Percentiles rank a stretch among this genome's conserved stretches.
Evolutionary conservation across 2,797 vertebrate species (phyloP).

Genomic region (Sparidentex hasta): DNA sequence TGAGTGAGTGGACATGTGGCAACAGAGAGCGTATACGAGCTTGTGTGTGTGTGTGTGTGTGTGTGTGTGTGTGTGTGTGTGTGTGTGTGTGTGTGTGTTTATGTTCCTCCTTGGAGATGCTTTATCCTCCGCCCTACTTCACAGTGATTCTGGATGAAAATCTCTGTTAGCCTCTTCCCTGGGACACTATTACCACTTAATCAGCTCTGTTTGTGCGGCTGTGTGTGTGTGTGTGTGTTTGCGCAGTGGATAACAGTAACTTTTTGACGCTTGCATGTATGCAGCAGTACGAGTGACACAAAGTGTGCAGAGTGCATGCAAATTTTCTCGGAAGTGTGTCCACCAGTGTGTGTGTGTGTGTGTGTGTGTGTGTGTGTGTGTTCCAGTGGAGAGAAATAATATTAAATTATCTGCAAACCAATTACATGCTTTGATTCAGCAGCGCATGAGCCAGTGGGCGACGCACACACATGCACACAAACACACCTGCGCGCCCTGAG

Average conservation of each 20-base stretch:
- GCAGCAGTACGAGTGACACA: slow-evolving; percentile 3
- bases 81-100: slow-evolving; percentile 53
- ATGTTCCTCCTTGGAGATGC: slow-evolving; percentile 78
- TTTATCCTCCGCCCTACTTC: slow-evolving; percentile 82
- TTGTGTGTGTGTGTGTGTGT: slow-evolving; percentile 28
- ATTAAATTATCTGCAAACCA: slow-evolving; percentile 53
- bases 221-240: slow-evolving; percentile 3
- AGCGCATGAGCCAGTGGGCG: slow-evolving; percentile 7
- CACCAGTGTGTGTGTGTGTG: slow-evolving; percentile 1
- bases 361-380: neutral
- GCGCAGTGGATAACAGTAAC: neutral
- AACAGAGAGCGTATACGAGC: slow-evolving; percentile 54
- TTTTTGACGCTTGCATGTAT: slow-evolving; percentile 16
- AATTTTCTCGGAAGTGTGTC: slow-evolving; percentile 20
- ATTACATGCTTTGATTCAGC: slow-evolving; percentile 53
- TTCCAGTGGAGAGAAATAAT: slow-evolving; percentile 31
- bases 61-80: slow-evolving; percentile 28
- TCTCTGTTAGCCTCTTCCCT: slow-evolving; percentile 65
- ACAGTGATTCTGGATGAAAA: slow-evolving; percentile 71
- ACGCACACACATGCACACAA: slow-evolving; percentile 6
- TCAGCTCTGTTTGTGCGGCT: slow-evolving; percentile 51
- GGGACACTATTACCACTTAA: slow-evolving; percentile 58
- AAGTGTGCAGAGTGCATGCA: neutral
- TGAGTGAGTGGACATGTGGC: slow-evolving; percentile 82
- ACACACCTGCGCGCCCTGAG: slow-evolving; percentile 7